These are phyloP conservation scores for Malurus elegans DNA, from an alignment of 2,113 vertebrate species.

Conservation along the genomic window DNA sequence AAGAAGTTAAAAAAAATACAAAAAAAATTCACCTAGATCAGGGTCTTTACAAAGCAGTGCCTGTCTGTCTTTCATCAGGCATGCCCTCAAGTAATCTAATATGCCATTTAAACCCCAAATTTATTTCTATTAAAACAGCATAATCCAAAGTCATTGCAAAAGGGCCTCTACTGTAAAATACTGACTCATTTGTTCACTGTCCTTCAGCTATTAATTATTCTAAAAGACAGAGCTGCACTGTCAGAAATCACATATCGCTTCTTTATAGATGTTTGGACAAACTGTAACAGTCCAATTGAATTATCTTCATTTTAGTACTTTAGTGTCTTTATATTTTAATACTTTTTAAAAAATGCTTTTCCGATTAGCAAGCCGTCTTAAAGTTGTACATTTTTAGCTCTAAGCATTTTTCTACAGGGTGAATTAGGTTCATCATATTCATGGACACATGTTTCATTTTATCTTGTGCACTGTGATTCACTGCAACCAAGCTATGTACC, in stretches of 20 bases:
- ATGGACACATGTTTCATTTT: background rate
- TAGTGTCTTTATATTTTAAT: background rate
- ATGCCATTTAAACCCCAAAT: background rate
- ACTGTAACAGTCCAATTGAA: background rate
- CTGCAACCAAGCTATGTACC: background rate
- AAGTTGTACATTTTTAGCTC: background rate
- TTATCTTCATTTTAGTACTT: background rate
- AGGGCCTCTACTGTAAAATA: background rate
- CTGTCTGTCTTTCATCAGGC: background rate
- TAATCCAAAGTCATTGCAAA: background rate
- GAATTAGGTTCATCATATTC: background rate
- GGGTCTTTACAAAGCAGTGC: background rate
- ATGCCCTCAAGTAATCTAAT: background rate
- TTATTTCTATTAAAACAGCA: background rate
- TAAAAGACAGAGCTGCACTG: background rate
- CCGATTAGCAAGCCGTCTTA: background rate
- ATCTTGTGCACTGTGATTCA: background rate
- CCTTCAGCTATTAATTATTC: background rate
- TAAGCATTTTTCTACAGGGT: background rate
- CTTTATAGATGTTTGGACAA: background rate
- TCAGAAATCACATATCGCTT: background rate
- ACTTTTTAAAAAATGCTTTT: background rate
- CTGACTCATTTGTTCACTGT: background rate
- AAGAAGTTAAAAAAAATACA: background rate
- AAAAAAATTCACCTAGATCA: background rate